Base-by-base conservation (phyloP, 2,888 invertebrate genomes). In the Periphyllus acericola region DNA sequence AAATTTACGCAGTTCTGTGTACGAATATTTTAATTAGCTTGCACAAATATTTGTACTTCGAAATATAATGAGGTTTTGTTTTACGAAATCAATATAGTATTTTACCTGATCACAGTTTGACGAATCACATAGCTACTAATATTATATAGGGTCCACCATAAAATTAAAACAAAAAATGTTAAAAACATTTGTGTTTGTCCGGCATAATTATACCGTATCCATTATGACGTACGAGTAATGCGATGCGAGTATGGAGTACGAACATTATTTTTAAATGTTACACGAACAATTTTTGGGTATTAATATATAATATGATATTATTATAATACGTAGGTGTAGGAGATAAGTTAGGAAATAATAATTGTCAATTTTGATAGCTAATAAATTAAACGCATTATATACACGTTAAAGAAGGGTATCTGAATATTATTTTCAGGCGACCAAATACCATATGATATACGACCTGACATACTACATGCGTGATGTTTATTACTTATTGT, bases 291-390 rank as follows among this genome's bases (percentile, higher is more conserved):
- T 66, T 66, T 55, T 66, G 6, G 4, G 25, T 66, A 66, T 66
- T n/a, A 66, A 66, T n/a, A n/a, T 9, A 34, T 72, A 19, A 34
- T 72, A 32, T 29, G 17, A 34, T 34, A 19, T 14, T 32, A 68
- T 68, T 14, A 29, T 68, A n/a, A n/a, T n/a, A n/a, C n/a, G n/a
- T n/a, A 11, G 29, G 29, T 71, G 3, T n/a, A 11, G 0, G n/a
- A 76, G 6, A 55, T 55, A 52, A 78, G 32, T 78, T 52, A 78
- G 32, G 78, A 52, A 52, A 78, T 78, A 78, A 78, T 52, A 76
- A 46, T 46, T 46, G 78, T 78, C 78, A 52, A 71, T 29, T 55
- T 78, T 52, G 52, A 78, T 52, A 46, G 78, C 52, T 78, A 52
- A 32, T 78, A 55, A 78, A 75, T 75, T 74, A 40, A 14, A 11